Conservation (phyloP, 2,888 invertebrate genomes). For the Taphrorychus bicolor region DNA sequence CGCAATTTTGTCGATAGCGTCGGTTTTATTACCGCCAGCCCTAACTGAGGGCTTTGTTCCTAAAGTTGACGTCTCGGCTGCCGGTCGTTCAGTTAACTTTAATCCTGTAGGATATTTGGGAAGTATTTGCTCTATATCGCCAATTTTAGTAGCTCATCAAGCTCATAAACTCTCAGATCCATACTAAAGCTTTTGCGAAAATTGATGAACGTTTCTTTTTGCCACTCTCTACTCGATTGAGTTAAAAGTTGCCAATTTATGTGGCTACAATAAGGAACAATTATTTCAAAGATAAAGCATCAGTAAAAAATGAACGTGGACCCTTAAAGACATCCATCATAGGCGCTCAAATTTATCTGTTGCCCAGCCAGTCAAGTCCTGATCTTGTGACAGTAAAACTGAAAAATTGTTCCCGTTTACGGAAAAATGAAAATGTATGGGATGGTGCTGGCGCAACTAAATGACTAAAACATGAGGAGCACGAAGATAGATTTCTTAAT, state of each 20-base stretch:
- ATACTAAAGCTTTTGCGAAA: no score
- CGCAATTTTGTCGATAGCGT: constrained; percentile 13
- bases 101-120: constrained; percentile 4
- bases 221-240: no score
- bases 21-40: constrained; percentile 10
- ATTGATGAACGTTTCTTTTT: no score
- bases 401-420: constrained; percentile 16
- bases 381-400: constrained; percentile 12
- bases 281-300: background rate
- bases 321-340: constrained; percentile 22
- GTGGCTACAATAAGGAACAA: background rate
- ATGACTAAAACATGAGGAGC: background rate
- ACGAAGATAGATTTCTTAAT: background rate
- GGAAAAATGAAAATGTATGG: constrained; percentile 11
- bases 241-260: no score
- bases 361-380: constrained; percentile 9
- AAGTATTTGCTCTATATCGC: background rate
- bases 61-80: background rate
- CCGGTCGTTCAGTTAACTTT: constrained; percentile 9
- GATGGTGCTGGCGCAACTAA: background rate
- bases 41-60: constrained; percentile 5
- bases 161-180: no score
- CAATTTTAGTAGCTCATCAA: background rate
- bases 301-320: background rate
- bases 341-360: constrained; percentile 27